A percentile compares a stretch with the other conserved stretches of the same genome.
Evolutionary conservation across 1,140 invertebrate species (phyloP).

Genomic region (Drosophila ercepeae): DNA sequence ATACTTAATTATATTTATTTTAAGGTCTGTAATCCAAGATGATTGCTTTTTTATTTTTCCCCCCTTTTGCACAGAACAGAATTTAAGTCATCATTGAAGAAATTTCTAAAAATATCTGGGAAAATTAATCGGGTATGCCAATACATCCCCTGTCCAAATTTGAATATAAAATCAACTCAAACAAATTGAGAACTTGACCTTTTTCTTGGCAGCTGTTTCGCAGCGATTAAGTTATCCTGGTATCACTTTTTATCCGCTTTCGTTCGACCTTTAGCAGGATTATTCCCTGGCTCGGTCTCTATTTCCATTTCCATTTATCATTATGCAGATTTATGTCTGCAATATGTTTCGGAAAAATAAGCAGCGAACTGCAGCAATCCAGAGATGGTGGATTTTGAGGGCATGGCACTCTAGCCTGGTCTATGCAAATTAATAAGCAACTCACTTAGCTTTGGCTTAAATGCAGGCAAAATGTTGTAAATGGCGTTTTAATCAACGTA

Average conservation of each 20-base stretch:
- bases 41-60: too few relatives aligned
- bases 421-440: slow-evolving; percentile 70
- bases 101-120: background rate
- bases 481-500: slow-evolving; percentile 72
- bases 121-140: background rate
- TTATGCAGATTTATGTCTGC: slow-evolving; percentile 34
- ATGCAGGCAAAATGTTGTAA: slow-evolving; percentile 67
- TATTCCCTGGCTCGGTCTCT: background rate
- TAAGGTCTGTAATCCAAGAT: background rate
- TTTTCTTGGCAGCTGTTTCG: slow-evolving; percentile 30
- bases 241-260: slow-evolving; percentile 1
- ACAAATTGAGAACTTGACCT: slow-evolving; percentile 41
- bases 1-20: background rate
- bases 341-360: slow-evolving; percentile 32
- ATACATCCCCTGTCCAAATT: background rate
- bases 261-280: slow-evolving; percentile 8
- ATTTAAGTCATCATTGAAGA: background rate
- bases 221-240: slow-evolving; percentile 31
- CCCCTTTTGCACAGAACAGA: too few relatives aligned
- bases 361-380: background rate
- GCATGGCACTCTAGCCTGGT: background rate
- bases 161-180: slow-evolving; percentile 1
- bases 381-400: background rate
- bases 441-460: slow-evolving; percentile 53
- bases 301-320: slow-evolving; percentile 38